Evolutionary conservation across 1,140 invertebrate species (phyloP), one percentile per base, ranked within the genome.

Genomic region (Plutomurus gul): DNA sequence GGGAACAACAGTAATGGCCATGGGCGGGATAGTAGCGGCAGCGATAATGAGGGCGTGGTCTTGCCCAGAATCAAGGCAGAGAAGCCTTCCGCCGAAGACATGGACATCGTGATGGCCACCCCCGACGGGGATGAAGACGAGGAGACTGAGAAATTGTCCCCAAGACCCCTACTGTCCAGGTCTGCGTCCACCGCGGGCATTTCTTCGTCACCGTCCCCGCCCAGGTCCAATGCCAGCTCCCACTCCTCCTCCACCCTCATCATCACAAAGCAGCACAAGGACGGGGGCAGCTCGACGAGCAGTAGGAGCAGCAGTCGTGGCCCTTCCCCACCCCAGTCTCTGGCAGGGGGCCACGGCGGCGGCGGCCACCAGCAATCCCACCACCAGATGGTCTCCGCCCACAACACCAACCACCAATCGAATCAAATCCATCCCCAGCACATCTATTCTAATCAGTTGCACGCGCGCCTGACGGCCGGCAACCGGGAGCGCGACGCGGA

Each of bases 381-480:
- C 8, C 78, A 76, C 25, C 33, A 65, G 16, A 18, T 13, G 30
- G 33, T 56, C 11, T 71, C 33, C 10, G 13, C 33, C 65, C 60
- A 16, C 49, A 25, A 27, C 76, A 20, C 18, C 79, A 70, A 71
- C 73, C 49, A 40, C 73, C 13, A 49, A 49, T 22, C 49, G n/a
- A n/a, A n/a, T n/a, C n/a, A n/a, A 25, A 72, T n/a, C n/a, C 71
- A 40, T 36, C 77, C 77, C 13, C 75, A 74, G 25, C 71, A 60
- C 18, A 76, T 40, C 65, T 39, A 77, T 49, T 75, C 75, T 40
- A 81, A 85, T 49, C 88, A 86, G 76, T 85, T 87, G 85, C 87
- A 87, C 85, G 84, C 83, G 86, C 87, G 82, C 83, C 87, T 76
- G 75, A 89, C 84, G 85, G 88, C 84, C 83, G 89, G 88, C 87